These are phyloP conservation scores for Pharmacophagus antenor DNA, from an alignment of 2,888 invertebrate genomes.

Conservation along the genomic window DNA sequence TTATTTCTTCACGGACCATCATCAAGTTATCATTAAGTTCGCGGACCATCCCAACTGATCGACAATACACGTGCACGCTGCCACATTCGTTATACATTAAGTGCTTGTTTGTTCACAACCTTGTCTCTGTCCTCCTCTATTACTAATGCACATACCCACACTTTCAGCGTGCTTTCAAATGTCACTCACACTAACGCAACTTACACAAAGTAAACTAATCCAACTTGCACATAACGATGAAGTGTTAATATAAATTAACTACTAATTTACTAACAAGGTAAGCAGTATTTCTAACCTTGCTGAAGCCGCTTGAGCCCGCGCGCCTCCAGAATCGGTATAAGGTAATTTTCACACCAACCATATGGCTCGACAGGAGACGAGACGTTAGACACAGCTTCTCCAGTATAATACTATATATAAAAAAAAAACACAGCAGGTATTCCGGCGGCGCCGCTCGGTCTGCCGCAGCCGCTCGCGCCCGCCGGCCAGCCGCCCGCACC, in stretches of 20 bases:
- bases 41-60: background rate
- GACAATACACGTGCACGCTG: background rate
- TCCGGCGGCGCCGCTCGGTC: constrained; percentile 64
- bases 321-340: too few species aligned
- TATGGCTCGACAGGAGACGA: background rate
- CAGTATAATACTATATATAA: background rate
- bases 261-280: too few species aligned
- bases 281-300: too few species aligned
- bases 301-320: too few species aligned
- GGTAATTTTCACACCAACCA: too few species aligned
- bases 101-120: background rate
- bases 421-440: constrained; percentile 47
- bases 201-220: too few species aligned
- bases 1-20: too few species aligned
- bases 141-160: background rate
- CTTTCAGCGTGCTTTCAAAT: background rate
- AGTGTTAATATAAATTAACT: too few species aligned
- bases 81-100: background rate
- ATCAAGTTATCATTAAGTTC: background rate
- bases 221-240: too few species aligned
- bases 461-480: constrained; percentile 71
- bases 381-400: background rate
- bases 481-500: constrained; percentile 41
- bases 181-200: background rate
- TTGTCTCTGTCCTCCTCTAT: too few species aligned